A percentile compares a stretch with the other conserved stretches of the same genome.
Conservation (phyloP, 1,140 invertebrate genomes). For the Aphis gossypii region DNA sequence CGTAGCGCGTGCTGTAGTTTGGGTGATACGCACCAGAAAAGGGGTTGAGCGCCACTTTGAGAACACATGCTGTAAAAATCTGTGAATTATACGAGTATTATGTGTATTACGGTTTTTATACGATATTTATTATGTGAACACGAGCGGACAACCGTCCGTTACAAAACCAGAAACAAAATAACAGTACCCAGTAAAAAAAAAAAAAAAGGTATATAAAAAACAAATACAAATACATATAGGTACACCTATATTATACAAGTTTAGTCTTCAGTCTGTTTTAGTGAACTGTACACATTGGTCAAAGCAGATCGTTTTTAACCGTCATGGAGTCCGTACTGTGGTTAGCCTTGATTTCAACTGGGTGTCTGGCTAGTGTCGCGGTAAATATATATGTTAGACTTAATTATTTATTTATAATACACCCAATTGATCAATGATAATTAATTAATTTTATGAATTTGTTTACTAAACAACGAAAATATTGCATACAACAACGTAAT, state of each 20-base stretch:
- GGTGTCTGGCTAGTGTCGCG: not conserved
- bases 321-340: constrained; percentile 38
- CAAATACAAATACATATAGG: constrained; percentile 34
- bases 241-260: constrained; percentile 35
- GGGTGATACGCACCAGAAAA: not conserved
- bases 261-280: constrained; percentile 37
- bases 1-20: not conserved
- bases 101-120: not conserved
- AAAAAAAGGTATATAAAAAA: constrained; percentile 7
- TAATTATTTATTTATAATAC: not conserved
- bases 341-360: constrained; percentile 21
- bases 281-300: constrained; percentile 21
- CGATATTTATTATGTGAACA: constrained; percentile 40
- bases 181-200: constrained; percentile 46
- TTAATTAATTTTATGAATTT: not conserved
- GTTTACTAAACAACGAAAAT: not conserved
- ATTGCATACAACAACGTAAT: not conserved
- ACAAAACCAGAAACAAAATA: constrained; percentile 57
- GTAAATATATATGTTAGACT: constrained; percentile 6
- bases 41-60: not conserved
- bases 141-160: constrained; percentile 39
- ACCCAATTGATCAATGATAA: not conserved
- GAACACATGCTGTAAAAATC: constrained; percentile 2
- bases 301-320: constrained; percentile 19
- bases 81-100: not conserved